Base-by-base conservation (phyloP, 2,888 invertebrate species). In the Rambutsinella grinnellia region DNA sequence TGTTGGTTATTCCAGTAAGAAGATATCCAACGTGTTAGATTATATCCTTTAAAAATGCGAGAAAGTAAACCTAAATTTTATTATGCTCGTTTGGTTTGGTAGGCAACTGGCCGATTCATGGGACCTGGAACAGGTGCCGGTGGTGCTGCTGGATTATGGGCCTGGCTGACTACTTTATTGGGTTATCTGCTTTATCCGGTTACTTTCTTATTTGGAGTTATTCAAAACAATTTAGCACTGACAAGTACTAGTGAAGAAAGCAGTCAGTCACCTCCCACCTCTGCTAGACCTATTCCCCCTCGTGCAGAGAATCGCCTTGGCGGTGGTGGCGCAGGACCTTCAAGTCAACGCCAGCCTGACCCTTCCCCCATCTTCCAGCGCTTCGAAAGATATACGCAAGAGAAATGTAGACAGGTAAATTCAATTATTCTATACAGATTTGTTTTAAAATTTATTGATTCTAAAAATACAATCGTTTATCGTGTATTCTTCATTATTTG, bases 1-100 rank as follows among this genome's bases (percentile, higher is more conserved):
- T 95, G 65, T 88, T 95, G 57, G 91, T 95, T 82, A 85, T 94
- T 81, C 92, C 92, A 0, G 85, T 89, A 72, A 87, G 61, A 36
- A 23, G 15, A 51, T 15, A n/a, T 6, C 17, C n/a, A n/a, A n/a
- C n/a, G n/a, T n/a, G n/a, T n/a, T n/a, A n/a, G n/a, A n/a, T n/a
- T n/a, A n/a, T n/a, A n/a, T n/a, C n/a, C n/a, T n/a, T n/a, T n/a
- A n/a, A n/a, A n/a, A n/a, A n/a, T n/a, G n/a, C n/a, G n/a, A n/a
- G n/a, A n/a, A n/a, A n/a, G n/a, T n/a, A n/a, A n/a, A n/a, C n/a
- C n/a, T n/a, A n/a, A n/a, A n/a, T n/a, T n/a, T 36, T 36, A 36
- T 13, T n/a, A 8, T 10, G 24, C 23, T 56, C 13, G 36, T 60
- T 56, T 26, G 28, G 13, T 15, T 65, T 70, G 17, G 1, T 24